Base-by-base conservation (phyloP, 2,888 invertebrate species). In the Omphaloscelis lunosa region DNA sequence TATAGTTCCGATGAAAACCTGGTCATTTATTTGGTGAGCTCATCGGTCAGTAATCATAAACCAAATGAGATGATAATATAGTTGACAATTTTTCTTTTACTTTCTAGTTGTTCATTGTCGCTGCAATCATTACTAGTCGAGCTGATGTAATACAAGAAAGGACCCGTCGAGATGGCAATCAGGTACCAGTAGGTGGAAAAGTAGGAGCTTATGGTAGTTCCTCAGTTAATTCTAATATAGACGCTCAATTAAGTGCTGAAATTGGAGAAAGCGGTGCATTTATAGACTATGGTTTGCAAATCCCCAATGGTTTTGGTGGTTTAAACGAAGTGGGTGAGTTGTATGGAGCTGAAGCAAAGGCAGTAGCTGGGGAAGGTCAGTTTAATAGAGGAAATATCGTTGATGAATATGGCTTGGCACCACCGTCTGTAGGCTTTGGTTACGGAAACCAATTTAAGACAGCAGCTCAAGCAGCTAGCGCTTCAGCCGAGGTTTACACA, bases 31-130 rank as follows among this genome's bases (percentile, higher is more conserved):
- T 48, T 17, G 17, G 17, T 48, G 17, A 48, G 20, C 20, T 51
- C 48, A 48, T 48, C 48, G 48, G 48, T 51, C 20, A 20, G 48
- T 51, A 51, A 17, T 51, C 17, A 20, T 51, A 8, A 20, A 51
- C 51, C 51, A 17, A 20, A 51, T 51, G 12, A 20, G 2, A 17
- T 23, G 39, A 34, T 56, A 6, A 34, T 3, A 34, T 17, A 20
- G 12, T 39, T 34, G 48, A 2, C 11, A 29, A 11, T 29, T 29
- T 72, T 71, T 61, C 0, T 76, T 79, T 62, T 73, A 17, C 12
- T 67, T 80, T 80, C 7, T 63, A 80, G 80, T 53, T 72, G 58
- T 65, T 80, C 7, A n/a, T 80, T 63, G 29, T 69, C 7, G 6
- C 58, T 48, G 34, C 67, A 34, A 20, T 71, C 20, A 45, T 59